Base-by-base conservation (phyloP, 2,797 vertebrate species). In the Pangasius djambal region DNA sequence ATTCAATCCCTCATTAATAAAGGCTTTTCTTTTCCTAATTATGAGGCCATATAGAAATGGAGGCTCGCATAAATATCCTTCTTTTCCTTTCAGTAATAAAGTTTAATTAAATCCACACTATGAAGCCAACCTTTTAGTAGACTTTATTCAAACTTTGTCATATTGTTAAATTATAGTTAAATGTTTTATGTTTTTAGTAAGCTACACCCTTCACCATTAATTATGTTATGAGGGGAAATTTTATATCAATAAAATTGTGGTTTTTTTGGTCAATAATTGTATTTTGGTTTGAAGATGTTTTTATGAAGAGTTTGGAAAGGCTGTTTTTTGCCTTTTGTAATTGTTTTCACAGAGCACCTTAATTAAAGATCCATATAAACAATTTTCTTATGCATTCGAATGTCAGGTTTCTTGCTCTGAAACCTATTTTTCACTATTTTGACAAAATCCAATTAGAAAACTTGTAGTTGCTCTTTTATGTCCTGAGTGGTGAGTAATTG, bases 11-110 rank as follows among this genome's bases (percentile, higher is more conserved):
- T 94, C 94, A 92, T 95, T 95, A 95, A 94, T 91, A 89, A 88
- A 92, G 91, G 91, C 87, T 94, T 89, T 92, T 93, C 82, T 86
- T 91, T 83, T 93, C 94, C 92, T 94, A 93, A 94, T 95, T 92
- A 92, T 74, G 75, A 79, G 86, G 69, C 15, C 70, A 22, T 59
- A 86, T 20, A 65, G 74, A 79, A 78, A 67, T 52, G 40, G 44
- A 31, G n/a, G 18, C n/a, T 13, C 48, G 57, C 63, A 5, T 2
- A 10, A 48, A 69, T 20, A 3, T 48, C 61, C 61, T 69, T 52
- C 3, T 44, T 0, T 69, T 85, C 31, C 31, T 74, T 74, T 10
- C 37, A 2, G 25, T 50, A 50, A 67, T 84, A 84, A 84, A 50
- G 48, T 85, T 18, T 6, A 85, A 52, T 69, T 50, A 69, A 50